A percentile compares a stretch with the other conserved stretches of the same genome.
Evolutionary conservation across 2,888 invertebrate species (phyloP).

Genomic region (Uloborus plumipes): DNA sequence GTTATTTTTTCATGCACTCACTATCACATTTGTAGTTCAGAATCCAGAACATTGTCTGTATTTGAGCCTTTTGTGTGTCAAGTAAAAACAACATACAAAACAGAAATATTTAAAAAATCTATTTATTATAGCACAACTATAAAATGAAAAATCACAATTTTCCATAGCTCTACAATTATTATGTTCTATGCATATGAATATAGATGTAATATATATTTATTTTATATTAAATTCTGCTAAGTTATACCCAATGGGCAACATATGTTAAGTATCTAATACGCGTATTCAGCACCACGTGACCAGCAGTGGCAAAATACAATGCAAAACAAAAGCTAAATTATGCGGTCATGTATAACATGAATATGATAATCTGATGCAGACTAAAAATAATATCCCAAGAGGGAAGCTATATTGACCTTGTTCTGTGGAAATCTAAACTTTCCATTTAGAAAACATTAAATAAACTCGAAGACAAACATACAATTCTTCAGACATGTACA

Average conservation of each 20-base stretch:
- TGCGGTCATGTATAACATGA: constrained; percentile 63
- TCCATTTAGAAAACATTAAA: no score
- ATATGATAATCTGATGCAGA: constrained; percentile 62
- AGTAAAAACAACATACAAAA: not conserved
- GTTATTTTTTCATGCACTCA: no score
- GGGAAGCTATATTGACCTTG: constrained; percentile 21
- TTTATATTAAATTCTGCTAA: constrained; percentile 31
- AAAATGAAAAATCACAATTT: constrained; percentile 10
- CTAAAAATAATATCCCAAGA: constrained; percentile 49
- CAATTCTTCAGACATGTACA: no score
- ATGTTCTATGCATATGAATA: constrained; percentile 10
- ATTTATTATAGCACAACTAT: constrained; percentile 39
- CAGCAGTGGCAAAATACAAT: constrained; percentile 44
- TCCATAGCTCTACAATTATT: constrained; percentile 3
- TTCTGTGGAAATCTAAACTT: no score
- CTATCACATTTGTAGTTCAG: no score
- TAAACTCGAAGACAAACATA: no score
- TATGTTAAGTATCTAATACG: constrained; percentile 33
- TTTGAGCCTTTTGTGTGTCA: no score
- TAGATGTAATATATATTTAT: constrained; percentile 5
- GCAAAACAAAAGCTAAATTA: constrained; percentile 20
- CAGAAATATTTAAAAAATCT: constrained; percentile 11
- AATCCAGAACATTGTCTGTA: no score
- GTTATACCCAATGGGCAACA: constrained; percentile 18
- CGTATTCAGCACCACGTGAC: constrained; percentile 29